Conservation (phyloP, 92 coral and sea anemone species). For the Epizoanthus fatuus region DNA sequence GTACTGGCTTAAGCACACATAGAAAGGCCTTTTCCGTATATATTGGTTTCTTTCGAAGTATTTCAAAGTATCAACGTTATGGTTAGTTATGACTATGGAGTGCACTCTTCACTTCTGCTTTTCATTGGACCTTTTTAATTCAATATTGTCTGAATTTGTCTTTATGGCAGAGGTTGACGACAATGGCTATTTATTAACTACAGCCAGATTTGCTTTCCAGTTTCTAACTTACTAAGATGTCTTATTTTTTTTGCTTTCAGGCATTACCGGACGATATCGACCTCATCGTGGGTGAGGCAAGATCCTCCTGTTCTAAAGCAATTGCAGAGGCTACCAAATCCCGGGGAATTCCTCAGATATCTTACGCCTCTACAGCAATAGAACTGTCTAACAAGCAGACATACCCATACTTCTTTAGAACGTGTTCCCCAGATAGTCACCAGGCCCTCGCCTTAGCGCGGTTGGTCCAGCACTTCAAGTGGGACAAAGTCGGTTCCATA, state of each 20-base stretch:
- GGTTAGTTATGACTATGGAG: too few relatives aligned
- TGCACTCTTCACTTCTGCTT: too few relatives aligned
- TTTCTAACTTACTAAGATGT: not conserved
- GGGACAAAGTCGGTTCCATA: conserved; percentile 92
- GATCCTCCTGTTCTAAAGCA: conserved; percentile 95
- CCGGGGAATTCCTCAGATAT: conserved; percentile 91
- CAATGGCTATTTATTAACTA: not conserved
- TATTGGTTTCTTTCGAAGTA: too few relatives aligned
- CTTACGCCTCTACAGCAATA: conserved; percentile 95
- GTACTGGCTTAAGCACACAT: too few relatives aligned
- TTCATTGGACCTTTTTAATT: not conserved
- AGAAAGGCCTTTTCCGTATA: too few relatives aligned
- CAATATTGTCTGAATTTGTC: not conserved
- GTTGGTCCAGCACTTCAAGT: conserved; percentile 80
- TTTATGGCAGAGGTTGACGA: not conserved
- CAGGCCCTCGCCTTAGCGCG: conserved; percentile 90
- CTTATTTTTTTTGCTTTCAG: conserved; percentile 41
- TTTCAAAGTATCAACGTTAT: too few relatives aligned
- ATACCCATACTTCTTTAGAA: conserved; percentile 95
- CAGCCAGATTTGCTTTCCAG: too few relatives aligned
- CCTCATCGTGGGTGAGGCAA: conserved; percentile 96
- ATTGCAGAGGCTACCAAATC: conserved; percentile 88
- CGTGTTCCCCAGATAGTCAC: conserved; percentile 91
- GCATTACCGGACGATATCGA: conserved; percentile 88
- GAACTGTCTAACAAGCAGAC: conserved; percentile 86